These are phyloP conservation scores for Muscicapa striata DNA, from an alignment of 2,797 vertebrate genomes.

Conservation along the genomic window DNA sequence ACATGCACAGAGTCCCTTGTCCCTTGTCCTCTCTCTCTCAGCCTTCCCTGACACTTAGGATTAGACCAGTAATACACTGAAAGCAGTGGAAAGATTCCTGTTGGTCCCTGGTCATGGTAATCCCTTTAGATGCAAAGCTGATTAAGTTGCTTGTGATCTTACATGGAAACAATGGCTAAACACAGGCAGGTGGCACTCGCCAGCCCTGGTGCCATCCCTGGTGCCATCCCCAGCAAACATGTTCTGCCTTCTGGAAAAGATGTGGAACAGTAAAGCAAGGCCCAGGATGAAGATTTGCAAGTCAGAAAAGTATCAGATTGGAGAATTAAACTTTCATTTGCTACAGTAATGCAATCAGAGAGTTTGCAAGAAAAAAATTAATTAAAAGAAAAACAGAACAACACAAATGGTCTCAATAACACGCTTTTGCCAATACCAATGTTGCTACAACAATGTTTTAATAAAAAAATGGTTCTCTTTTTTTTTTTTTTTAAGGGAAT, in stretches of 20 bases:
- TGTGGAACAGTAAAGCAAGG: background rate
- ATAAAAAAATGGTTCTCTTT: conserved; percentile 41
- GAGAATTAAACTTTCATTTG: conserved; percentile 36
- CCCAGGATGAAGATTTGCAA: background rate
- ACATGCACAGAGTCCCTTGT: accelerated
- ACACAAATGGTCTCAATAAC: background rate
- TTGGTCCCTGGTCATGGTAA: background rate
- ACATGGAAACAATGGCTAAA: background rate
- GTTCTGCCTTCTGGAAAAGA: background rate
- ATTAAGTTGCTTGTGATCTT: conserved; percentile 1
- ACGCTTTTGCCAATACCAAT: background rate
- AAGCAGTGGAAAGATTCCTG: background rate
- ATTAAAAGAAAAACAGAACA: conserved; percentile 6
- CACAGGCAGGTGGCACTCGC: background rate
- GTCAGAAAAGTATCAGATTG: background rate
- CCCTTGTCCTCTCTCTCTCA: background rate
- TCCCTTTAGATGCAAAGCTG: conserved; percentile 27
- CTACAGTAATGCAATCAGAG: conserved; percentile 15
- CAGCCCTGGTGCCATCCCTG: accelerated
- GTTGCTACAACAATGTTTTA: conserved; percentile 50
- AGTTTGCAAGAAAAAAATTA: conserved; percentile 34
- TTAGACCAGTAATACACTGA: background rate
- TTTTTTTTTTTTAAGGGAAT: conserved; percentile 29
- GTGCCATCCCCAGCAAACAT: background rate
- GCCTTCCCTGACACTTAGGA: background rate